phyloP scores from a whole-genome alignment of 2,113 vertebrate species.

The Mustela lutreola region DNA sequence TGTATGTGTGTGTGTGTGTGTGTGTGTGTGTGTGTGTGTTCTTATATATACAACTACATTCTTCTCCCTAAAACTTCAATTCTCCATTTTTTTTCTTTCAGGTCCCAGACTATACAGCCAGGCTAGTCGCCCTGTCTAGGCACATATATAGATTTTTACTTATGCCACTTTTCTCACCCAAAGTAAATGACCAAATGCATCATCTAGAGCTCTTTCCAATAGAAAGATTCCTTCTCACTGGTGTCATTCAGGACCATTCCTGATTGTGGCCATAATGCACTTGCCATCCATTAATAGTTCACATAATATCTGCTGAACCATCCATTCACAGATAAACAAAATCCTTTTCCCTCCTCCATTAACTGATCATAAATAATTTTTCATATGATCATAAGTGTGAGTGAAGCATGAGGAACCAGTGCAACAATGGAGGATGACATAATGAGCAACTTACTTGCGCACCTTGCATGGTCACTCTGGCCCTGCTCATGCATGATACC shows the following conservation, averaged over 20 bases:
- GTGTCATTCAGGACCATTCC: not conserved
- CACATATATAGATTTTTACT: not conserved
- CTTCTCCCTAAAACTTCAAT: not conserved
- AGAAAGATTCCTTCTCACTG: not conserved
- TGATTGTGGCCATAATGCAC: not conserved
- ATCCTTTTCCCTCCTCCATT: not conserved
- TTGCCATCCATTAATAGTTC: not conserved
- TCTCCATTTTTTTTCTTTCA: not conserved
- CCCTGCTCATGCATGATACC: not conserved
- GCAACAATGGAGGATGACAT: too few species aligned
- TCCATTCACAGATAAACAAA: not conserved
- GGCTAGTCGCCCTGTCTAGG: not conserved
- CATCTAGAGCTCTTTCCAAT: not conserved
- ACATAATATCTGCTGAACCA: not conserved
- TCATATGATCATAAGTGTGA: not conserved
- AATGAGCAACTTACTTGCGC: not conserved
- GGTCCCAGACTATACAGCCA: not conserved
- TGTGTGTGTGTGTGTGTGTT: not conserved
- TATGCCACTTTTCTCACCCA: not conserved
- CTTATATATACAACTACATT: not conserved
- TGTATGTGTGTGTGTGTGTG: too few species aligned
- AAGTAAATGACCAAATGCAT: not conserved
- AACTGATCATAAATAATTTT: not conserved
- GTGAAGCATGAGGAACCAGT: not conserved
- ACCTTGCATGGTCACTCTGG: not conserved